Percentiles rank a stretch among this genome's conserved stretches.
phyloP scores from a whole-genome alignment of 1,140 invertebrate genomes.

The Maconellicoccus hirsutus region DNA sequence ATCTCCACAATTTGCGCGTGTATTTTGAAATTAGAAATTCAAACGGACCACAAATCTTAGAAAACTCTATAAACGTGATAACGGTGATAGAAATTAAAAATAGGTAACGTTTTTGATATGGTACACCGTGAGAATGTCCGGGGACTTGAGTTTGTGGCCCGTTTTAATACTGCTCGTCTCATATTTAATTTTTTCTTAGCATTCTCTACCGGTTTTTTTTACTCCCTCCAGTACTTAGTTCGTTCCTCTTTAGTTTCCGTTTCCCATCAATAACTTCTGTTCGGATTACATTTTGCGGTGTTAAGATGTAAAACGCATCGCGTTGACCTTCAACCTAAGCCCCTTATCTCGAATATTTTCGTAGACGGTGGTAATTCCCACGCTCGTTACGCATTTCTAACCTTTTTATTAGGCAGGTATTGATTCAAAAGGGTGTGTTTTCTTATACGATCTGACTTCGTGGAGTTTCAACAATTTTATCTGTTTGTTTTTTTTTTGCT shows the following conservation, averaged over 20 bases:
- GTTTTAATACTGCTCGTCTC: neutral
- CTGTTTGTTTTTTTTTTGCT: neutral
- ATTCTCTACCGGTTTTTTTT: conserved; percentile 5
- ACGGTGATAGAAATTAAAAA: neutral
- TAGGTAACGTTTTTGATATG: neutral
- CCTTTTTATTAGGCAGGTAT: neutral
- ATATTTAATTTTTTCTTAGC: neutral
- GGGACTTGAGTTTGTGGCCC: neutral
- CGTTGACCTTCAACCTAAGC: neutral
- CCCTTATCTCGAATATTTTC: neutral
- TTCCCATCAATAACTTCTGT: conserved; percentile 4
- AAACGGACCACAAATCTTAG: neutral
- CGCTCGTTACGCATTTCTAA: neutral
- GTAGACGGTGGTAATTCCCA: neutral
- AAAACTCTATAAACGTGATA: neutral
- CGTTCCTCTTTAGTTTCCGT: conserved; percentile 2
- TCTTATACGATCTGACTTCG: no score
- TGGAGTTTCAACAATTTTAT: neutral
- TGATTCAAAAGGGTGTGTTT: neutral
- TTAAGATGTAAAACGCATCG: neutral
- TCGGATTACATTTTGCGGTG: neutral
- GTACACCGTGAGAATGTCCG: conserved; percentile 1
- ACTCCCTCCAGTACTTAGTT: neutral
- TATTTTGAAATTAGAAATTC: neutral
- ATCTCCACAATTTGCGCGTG: no score